A percentile compares a stretch with the other conserved stretches of the same genome.
Evolutionary conservation across 2,113 vertebrate genomes (phyloP).

Genomic region (Balaenoptera acutorostrata): DNA sequence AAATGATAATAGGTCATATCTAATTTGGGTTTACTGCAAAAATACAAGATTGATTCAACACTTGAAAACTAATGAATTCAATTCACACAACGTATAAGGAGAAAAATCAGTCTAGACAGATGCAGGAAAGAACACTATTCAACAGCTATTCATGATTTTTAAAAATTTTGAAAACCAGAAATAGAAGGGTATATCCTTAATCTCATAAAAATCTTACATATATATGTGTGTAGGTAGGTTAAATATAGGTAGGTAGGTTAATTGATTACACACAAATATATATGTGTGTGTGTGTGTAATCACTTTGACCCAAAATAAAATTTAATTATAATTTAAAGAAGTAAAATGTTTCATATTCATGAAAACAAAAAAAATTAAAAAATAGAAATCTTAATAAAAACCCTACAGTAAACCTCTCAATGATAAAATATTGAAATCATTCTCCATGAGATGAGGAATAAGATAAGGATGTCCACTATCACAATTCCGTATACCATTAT

Average conservation of each 20-base stretch:
- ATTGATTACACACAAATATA: too few relatives aligned
- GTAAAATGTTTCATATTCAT: not conserved
- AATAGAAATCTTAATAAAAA: not conserved
- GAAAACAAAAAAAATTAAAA: not conserved
- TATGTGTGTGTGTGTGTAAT: not conserved
- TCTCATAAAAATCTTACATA: not conserved
- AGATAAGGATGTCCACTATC: not conserved
- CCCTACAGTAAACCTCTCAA: not conserved
- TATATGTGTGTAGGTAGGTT: not conserved
- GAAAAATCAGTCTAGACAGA: not conserved
- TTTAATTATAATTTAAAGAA: not conserved
- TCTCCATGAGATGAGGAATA: not conserved
- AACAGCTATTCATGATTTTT: not conserved
- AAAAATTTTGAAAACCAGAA: not conserved
- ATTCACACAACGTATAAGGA: not conserved
- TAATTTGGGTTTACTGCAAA: not conserved
- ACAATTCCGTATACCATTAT: not conserved
- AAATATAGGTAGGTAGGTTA: too few relatives aligned
- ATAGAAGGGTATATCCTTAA: not conserved
- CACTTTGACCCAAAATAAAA: not conserved
- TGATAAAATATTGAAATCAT: not conserved
- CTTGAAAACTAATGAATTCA: not conserved
- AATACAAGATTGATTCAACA: not conserved
- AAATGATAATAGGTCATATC: not conserved
- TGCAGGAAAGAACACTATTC: not conserved